These are phyloP conservation scores for Jordanella pulchra DNA, from an alignment of 2,797 vertebrate species.

Conservation along the genomic window DNA sequence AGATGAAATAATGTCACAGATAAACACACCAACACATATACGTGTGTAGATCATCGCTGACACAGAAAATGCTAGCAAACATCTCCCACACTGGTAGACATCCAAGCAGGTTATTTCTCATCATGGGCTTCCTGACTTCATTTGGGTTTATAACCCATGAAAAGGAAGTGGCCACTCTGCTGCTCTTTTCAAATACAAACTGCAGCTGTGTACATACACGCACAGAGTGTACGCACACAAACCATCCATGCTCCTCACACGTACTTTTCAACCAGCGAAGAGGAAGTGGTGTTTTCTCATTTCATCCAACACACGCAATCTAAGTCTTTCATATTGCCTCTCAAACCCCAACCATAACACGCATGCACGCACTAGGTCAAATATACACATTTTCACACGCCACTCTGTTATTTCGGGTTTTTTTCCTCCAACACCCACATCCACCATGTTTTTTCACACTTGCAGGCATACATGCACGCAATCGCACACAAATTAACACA, in stretches of 20 bases:
- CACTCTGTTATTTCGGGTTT: conserved; percentile 23
- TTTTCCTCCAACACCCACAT: conserved; percentile 39
- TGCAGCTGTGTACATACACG: conserved; percentile 62
- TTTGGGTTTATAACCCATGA: conserved; percentile 27
- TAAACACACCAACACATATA: conserved; percentile 9
- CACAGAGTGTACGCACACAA: conserved; percentile 45
- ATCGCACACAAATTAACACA: conserved; percentile 24
- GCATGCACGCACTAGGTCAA: conserved; percentile 44
- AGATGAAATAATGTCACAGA: conserved; percentile 1
- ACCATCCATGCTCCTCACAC: conserved; percentile 56
- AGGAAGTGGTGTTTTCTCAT: conserved; percentile 76
- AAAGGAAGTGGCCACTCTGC: conserved; percentile 67
- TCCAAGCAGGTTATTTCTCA: conserved; percentile 52
- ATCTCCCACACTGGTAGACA: conserved; percentile 3
- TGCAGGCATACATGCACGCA: conserved; percentile 33
- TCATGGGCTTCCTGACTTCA: conserved; percentile 57
- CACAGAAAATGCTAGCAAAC: background rate
- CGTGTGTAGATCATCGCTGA: conserved; percentile 1
- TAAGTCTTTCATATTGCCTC: conserved; percentile 49
- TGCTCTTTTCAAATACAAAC: conserved; percentile 57
- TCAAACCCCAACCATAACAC: conserved; percentile 56
- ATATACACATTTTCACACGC: conserved; percentile 57
- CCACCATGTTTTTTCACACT: conserved; percentile 49
- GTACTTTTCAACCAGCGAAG: conserved; percentile 54
- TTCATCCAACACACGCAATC: conserved; percentile 67